phyloP scores from a whole-genome alignment of 2,113 vertebrate species.

The Mobula birostris region DNA sequence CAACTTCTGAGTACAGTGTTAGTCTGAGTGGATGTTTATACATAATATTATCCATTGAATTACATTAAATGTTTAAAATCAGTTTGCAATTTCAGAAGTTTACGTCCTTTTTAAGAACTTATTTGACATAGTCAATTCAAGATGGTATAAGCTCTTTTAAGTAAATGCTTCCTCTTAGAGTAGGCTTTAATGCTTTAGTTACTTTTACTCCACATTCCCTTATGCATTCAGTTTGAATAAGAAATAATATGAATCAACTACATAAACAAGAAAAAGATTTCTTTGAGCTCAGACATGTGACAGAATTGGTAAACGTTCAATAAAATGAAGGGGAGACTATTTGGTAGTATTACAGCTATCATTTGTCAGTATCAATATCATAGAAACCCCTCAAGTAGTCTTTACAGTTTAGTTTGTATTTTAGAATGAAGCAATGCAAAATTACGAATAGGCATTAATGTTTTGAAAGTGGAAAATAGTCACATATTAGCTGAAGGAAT shows the following conservation, averaged over 20 bases:
- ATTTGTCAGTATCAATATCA: background rate
- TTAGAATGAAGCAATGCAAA: background rate
- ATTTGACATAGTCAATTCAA: constrained; percentile 6
- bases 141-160: background rate
- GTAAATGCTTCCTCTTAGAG: background rate
- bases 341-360: background rate
- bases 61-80: background rate
- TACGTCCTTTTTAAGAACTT: background rate
- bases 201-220: background rate
- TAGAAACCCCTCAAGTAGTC: background rate
- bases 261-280: background rate
- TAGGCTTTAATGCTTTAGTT: background rate
- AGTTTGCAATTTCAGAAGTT: background rate
- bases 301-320: background rate
- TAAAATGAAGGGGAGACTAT: background rate
- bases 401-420: background rate
- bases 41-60: background rate
- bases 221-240: background rate
- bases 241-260: background rate
- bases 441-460: background rate
- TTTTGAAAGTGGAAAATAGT: background rate
- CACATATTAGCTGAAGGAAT: background rate
- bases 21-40: background rate
- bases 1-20: background rate
- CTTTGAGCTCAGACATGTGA: too few species aligned